Percentiles rank a stretch among this genome's conserved stretches.
These are phyloP conservation scores for Ochotona princeps DNA, from an alignment of 2,113 vertebrate genomes.

Conservation along the genomic window DNA sequence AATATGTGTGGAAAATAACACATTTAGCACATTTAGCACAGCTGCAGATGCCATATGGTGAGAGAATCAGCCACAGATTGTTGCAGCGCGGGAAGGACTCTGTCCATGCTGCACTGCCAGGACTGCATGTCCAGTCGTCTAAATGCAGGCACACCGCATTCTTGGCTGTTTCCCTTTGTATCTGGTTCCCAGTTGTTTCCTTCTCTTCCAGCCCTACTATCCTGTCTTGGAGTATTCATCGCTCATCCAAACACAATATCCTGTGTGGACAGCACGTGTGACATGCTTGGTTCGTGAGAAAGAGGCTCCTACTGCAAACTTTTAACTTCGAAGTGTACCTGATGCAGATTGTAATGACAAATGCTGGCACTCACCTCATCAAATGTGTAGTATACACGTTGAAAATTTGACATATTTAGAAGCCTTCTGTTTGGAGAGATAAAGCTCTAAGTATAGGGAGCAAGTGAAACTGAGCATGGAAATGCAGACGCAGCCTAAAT, in stretches of 20 bases:
- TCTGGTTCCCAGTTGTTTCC: not conserved
- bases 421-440: no score
- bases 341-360: not conserved
- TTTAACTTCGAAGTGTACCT: not conserved
- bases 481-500: no score
- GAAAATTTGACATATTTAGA: not conserved
- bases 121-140: no score
- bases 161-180: not conserved
- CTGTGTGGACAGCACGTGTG: not conserved
- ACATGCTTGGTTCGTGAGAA: not conserved
- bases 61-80: not conserved
- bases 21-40: fast-evolving
- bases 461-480: no score
- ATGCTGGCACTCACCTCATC: not conserved
- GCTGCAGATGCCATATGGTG: not conserved
- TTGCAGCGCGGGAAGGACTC: not conserved
- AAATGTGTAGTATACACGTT: not conserved
- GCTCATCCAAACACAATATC: not conserved
- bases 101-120: not conserved
- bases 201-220: not conserved
- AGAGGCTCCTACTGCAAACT: not conserved
- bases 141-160: fast-evolving
- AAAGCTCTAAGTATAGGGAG: no score
- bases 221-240: not conserved
- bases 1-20: not conserved